Base-by-base conservation (phyloP, 2,888 invertebrate genomes). In the Masnerella sp. region DNA sequence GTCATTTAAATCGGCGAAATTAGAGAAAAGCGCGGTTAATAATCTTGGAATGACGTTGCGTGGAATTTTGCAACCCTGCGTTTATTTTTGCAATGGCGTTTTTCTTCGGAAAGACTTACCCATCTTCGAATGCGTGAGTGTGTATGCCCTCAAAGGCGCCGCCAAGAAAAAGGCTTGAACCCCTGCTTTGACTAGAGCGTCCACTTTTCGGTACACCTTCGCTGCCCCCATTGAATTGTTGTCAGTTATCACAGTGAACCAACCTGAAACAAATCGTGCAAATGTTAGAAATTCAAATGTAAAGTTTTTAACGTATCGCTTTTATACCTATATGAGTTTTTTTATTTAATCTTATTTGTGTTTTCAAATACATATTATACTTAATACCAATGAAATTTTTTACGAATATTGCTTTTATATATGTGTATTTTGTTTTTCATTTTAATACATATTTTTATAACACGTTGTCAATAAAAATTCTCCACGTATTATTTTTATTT, bases 241-340 rank as follows among this genome's bases (percentile, higher is more conserved):
- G 74, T 88, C 88, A 54, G 88, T 86, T 80, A 88, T 87, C 74
- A 88, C 87, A 69, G 88, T 88, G 79, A 88, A 88, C 88, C 88
- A 88, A 65, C 88, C 88, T 88, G 81, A 18, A 84, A 85, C 17
- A 17, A 38, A 28, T 25, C n/a, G 0, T 22, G 22, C 22, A 5
- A 7, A 7, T 22, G 22, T 22, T 22, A 22, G 22, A n/a, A n/a
- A n/a, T n/a, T n/a, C n/a, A n/a, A n/a, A n/a, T n/a, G n/a, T n/a
- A n/a, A n/a, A n/a, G n/a, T n/a, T n/a, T n/a, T n/a, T n/a, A n/a
- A n/a, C n/a, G n/a, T n/a, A n/a, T n/a, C n/a, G n/a, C n/a, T n/a
- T n/a, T n/a, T n/a, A n/a, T n/a, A n/a, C n/a, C n/a, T n/a, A n/a
- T n/a, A n/a, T n/a, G n/a, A n/a, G n/a, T n/a, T n/a, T n/a, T n/a